These are phyloP conservation scores for Hydropsyche betteni DNA, from an alignment of 2,888 invertebrate genomes.

Conservation along the genomic window DNA sequence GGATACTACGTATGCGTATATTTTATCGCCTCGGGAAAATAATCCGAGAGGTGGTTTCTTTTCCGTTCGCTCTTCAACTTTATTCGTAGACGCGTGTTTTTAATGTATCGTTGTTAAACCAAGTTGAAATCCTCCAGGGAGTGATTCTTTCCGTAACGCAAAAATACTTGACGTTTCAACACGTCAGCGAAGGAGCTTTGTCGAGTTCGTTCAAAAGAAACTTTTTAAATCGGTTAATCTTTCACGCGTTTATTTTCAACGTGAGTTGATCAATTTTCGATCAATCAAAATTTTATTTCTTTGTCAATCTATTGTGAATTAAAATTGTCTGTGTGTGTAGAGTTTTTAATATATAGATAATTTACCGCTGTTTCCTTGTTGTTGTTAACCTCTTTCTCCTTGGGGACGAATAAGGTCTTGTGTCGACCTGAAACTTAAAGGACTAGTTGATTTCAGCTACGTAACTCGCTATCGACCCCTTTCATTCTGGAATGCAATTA, in stretches of 20 bases:
- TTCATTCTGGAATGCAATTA: conserved; percentile 25
- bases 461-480: conserved; percentile 19
- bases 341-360: no score
- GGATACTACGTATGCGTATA: neutral
- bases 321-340: no score
- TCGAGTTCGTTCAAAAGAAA: no score
- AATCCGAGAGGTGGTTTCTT: neutral
- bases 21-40: neutral
- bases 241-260: no score
- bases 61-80: neutral
- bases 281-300: no score
- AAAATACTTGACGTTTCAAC: neutral
- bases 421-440: conserved; percentile 16
- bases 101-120: conserved; percentile 16
- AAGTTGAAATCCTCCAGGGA: conserved; percentile 9
- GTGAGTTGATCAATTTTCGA: no score
- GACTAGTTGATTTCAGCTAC: conserved; percentile 23
- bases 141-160: conserved; percentile 2
- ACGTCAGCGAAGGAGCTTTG: no score
- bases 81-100: neutral
- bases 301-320: no score
- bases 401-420: conserved; percentile 9
- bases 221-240: no score
- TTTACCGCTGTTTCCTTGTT: conserved; percentile 1
- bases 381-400: conserved; percentile 1